Evolutionary conservation across 2,888 invertebrate genomes (phyloP).

Genomic region (Stenolophus ochropezus): DNA sequence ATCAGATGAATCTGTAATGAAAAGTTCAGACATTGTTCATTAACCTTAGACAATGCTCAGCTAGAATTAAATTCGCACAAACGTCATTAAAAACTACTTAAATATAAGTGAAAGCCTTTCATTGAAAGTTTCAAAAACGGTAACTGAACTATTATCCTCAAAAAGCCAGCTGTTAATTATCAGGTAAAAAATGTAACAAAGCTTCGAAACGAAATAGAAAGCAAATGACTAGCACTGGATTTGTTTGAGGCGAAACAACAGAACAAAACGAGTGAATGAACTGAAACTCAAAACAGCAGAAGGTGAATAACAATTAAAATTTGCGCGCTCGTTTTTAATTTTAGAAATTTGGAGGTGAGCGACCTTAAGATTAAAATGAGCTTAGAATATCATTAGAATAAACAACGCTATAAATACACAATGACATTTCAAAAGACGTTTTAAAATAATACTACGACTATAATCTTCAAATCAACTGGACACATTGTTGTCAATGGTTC

Average conservation of each 20-base stretch:
- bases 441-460: no score
- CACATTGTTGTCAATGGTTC: no score
- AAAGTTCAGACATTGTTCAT: constrained; percentile 9
- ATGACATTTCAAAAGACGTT: background rate
- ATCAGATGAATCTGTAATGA: background rate
- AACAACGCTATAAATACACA: background rate
- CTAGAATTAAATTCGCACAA: constrained; percentile 18
- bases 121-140: constrained; percentile 21
- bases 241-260: constrained; percentile 17
- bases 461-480: no score
- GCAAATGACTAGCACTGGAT: constrained; percentile 20
- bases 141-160: constrained; percentile 16
- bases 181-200: constrained; percentile 30
- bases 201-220: constrained; percentile 34
- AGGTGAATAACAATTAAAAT: no score
- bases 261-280: constrained; percentile 40
- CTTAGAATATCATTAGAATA: background rate
- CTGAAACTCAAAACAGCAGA: constrained; percentile 7
- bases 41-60: background rate
- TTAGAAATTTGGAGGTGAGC: background rate
- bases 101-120: constrained; percentile 36
- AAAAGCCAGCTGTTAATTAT: constrained; percentile 5
- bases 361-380: background rate
- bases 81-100: constrained; percentile 25
- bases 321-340: background rate